Conservation (phyloP, 64 coral and sea anemone genomes). For the Exaiptasia diaphana region DNA sequence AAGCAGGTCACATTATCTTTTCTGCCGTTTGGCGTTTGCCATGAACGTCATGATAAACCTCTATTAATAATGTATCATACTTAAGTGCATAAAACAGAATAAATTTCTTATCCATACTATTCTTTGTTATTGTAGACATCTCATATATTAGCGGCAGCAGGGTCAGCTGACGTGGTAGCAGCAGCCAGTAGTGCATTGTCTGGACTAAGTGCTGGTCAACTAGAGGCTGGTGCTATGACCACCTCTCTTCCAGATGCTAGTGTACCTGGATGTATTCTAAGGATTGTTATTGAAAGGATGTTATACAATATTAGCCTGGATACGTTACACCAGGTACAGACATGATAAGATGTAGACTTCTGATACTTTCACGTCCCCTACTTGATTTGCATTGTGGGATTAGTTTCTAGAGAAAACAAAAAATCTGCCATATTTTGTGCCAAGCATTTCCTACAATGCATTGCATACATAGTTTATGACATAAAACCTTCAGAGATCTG, state of each 20-base stretch:
- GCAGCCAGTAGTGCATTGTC: constrained; percentile 17
- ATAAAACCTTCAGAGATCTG: too few relatives aligned
- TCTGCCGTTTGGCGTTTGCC: too few relatives aligned
- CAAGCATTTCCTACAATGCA: too few relatives aligned
- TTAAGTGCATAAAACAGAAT: too few relatives aligned
- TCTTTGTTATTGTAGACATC: constrained; percentile 24
- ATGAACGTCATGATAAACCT: too few relatives aligned
- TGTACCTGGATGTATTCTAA: constrained; percentile 36
- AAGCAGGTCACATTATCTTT: too few relatives aligned
- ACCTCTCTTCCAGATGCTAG: not conserved
- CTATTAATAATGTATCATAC: too few relatives aligned
- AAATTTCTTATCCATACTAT: too few relatives aligned
- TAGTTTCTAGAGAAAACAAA: too few relatives aligned
- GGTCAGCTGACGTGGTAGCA: not conserved
- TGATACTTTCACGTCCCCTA: not conserved
- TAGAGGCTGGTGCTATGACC: not conserved
- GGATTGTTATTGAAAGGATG: constrained; percentile 86
- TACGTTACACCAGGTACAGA: constrained; percentile 63
- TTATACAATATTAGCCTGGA: constrained; percentile 82
- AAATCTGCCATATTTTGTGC: too few relatives aligned
- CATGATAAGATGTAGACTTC: not conserved
- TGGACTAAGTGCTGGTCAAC: not conserved
- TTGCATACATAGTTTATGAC: too few relatives aligned
- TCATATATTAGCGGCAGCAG: constrained; percentile 47
- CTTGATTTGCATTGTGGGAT: too few relatives aligned